Conservation (phyloP, 2,888 invertebrate species). For the Heterodera filipjevi region DNA sequence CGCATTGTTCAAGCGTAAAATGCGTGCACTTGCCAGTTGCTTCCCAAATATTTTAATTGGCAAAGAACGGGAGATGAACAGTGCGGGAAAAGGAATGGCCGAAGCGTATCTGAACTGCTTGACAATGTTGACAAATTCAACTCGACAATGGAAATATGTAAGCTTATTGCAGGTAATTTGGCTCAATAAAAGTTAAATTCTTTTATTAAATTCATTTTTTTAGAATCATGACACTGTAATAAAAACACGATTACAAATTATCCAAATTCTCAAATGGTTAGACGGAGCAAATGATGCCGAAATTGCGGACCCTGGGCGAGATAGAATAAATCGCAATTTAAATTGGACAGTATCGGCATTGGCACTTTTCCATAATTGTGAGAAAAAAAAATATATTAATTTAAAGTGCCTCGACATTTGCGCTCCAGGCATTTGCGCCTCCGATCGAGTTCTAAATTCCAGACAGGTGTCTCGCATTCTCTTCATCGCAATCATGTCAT, state of each 20-base stretch:
- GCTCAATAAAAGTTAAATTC: not conserved
- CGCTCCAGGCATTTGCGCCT: too few species aligned
- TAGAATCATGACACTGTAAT: slow-evolving; percentile 39
- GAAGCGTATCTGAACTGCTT: slow-evolving; percentile 3
- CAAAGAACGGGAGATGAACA: not conserved
- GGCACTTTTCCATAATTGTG: not conserved
- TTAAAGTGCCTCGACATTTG: too few species aligned
- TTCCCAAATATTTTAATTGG: slow-evolving; percentile 17
- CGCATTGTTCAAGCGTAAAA: slow-evolving; percentile 1
- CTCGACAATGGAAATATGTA: not conserved
- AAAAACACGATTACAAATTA: slow-evolving; percentile 34
- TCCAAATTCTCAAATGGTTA: slow-evolving; percentile 30
- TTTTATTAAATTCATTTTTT: not conserved
- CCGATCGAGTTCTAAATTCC: too few species aligned
- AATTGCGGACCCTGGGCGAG: not conserved
- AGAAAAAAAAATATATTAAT: too few species aligned
- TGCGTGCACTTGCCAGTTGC: slow-evolving; percentile 17
- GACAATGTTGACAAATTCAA: not conserved
- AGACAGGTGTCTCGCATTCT: too few species aligned
- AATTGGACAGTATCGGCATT: slow-evolving; percentile 2
- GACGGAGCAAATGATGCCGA: slow-evolving; percentile 38
- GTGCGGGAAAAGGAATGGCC: not conserved
- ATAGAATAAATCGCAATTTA: not conserved
- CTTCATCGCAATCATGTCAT: too few species aligned
- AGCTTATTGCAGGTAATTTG: slow-evolving; percentile 15